Evolutionary conservation across 1,140 invertebrate genomes (phyloP).

Genomic region (Penaeus vannamei): DNA sequence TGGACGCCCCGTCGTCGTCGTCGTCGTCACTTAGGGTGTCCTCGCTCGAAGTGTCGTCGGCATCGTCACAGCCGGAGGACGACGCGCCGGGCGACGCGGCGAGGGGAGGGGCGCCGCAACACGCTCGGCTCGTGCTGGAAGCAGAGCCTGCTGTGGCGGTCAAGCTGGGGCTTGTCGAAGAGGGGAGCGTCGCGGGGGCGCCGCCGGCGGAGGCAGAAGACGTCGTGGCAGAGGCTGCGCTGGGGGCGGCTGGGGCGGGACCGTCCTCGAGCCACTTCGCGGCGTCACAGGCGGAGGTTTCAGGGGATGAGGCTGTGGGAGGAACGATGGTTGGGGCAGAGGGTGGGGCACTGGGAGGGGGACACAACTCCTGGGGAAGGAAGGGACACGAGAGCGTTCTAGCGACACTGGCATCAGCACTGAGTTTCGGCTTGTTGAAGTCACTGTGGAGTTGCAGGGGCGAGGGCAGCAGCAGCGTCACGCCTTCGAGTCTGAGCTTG

Average conservation of each 20-base stretch:
- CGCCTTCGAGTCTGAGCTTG: too few species aligned
- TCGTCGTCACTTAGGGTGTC: slow-evolving; percentile 40
- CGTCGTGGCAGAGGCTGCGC: neutral
- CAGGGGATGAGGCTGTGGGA: too few species aligned
- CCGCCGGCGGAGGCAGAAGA: slow-evolving; percentile 44
- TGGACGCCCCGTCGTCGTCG: slow-evolving; percentile 54
- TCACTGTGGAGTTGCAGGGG: too few species aligned
- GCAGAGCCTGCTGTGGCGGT: too few species aligned
- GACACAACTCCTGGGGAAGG: too few species aligned
- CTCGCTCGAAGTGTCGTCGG: slow-evolving; percentile 6
- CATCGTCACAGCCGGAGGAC: neutral
- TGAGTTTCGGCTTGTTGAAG: too few species aligned
- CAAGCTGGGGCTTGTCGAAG: slow-evolving; percentile 2
- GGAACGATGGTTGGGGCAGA: too few species aligned
- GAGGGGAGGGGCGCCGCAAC: neutral
- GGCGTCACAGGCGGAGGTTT: neutral
- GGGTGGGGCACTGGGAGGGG: too few species aligned
- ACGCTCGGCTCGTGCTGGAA: too few species aligned
- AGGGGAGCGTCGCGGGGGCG: slow-evolving; percentile 2
- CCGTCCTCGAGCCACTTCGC: neutral
- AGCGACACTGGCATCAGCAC: too few species aligned
- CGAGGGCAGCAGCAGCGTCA: too few species aligned
- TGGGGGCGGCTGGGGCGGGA: neutral
- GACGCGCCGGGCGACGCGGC: neutral
- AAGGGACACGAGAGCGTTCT: too few species aligned